Conservation (phyloP, 1,140 invertebrate genomes). For the Trichomalopsis sarcophagae region DNA sequence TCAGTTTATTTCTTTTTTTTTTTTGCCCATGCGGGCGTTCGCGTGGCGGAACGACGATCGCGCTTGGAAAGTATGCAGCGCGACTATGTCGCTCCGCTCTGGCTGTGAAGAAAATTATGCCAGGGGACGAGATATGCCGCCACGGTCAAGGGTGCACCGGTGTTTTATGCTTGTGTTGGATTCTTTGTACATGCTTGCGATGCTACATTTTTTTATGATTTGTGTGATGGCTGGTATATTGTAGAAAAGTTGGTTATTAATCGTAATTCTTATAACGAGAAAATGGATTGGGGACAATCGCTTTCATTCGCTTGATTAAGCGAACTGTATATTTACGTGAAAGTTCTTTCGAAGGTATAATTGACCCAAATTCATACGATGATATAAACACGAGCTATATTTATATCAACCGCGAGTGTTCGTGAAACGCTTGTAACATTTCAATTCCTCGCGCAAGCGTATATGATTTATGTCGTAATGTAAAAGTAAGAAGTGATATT, state of each 20-base stretch:
- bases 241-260: too few relatives aligned
- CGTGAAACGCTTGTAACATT: not conserved
- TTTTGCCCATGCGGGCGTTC: not conserved
- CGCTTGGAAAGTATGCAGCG: constrained; percentile 8
- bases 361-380: not conserved
- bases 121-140: not conserved
- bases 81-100: not conserved
- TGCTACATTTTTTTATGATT: too few relatives aligned
- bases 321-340: too few relatives aligned
- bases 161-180: too few relatives aligned
- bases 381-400: not conserved
- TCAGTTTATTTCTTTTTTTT: not conserved
- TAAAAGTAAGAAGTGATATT: not conserved
- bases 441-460: not conserved
- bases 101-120: not conserved
- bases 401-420: not conserved
- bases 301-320: too few relatives aligned
- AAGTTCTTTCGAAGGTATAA: too few relatives aligned
- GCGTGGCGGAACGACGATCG: not conserved
- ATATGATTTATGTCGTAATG: not conserved
- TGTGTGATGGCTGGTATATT: too few relatives aligned
- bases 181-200: too few relatives aligned
- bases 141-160: too few relatives aligned
- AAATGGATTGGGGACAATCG: too few relatives aligned
- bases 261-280: too few relatives aligned